Conservation (phyloP, 2,888 invertebrate species). For the Syrphus vitripennis region DNA sequence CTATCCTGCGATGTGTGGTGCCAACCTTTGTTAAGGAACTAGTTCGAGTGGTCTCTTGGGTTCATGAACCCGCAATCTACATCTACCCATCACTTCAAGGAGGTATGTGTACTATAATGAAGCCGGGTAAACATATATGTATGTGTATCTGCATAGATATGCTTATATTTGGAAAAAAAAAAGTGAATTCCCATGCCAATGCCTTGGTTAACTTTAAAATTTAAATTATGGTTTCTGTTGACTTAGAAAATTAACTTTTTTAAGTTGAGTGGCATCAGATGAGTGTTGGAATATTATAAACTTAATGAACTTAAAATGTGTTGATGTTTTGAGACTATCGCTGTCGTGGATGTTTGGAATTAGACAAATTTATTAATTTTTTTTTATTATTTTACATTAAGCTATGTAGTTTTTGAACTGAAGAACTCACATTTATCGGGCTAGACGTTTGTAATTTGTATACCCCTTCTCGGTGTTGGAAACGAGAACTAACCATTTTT, state of each 20-base stretch:
- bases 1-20: constrained; percentile 87
- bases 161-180: background rate
- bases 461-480: too few relatives aligned
- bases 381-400: too few relatives aligned
- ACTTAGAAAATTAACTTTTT: constrained; percentile 49
- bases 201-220: constrained; percentile 24
- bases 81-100: constrained; percentile 89
- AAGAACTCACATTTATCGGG: too few relatives aligned
- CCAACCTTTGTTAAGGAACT: constrained; percentile 88
- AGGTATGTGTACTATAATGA: constrained; percentile 83
- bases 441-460: background rate
- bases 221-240: background rate
- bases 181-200: constrained; percentile 38
- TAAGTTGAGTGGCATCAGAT: background rate
- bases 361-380: too few relatives aligned
- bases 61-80: constrained; percentile 88
- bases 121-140: background rate
- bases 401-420: too few relatives aligned
- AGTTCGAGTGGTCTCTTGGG: constrained; percentile 88
- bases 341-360: too few relatives aligned
- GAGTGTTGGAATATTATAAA: background rate
- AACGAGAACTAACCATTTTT: too few relatives aligned
- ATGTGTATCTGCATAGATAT: background rate
- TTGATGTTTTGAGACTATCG: background rate
- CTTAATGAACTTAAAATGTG: background rate